Percentiles rank a stretch among this genome's conserved stretches.
phyloP scores from a whole-genome alignment of 2,888 invertebrate genomes.

The Biston stratarius region DNA sequence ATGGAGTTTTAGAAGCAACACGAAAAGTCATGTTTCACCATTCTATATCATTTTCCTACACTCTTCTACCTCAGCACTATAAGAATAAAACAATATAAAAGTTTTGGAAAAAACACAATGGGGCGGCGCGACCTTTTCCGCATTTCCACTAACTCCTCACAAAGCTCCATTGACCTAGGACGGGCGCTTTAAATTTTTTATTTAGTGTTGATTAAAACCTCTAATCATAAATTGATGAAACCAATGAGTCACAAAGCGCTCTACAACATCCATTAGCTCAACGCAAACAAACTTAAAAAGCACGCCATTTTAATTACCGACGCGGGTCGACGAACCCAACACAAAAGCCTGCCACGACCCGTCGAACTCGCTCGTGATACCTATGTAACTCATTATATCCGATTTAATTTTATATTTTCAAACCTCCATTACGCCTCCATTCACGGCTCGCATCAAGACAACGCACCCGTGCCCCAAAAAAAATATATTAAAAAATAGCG shows the following conservation, averaged over 20 bases:
- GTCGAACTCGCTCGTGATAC: conserved; percentile 65
- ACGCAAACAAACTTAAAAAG: conserved; percentile 55
- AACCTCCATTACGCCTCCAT: conserved; percentile 76
- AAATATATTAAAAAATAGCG: conserved; percentile 51
- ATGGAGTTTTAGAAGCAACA: too few species aligned
- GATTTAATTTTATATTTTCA: conserved; percentile 80
- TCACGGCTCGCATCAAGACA: conserved; percentile 66
- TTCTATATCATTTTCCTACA: too few species aligned
- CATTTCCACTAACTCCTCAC: too few species aligned
- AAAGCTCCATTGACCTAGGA: too few species aligned
- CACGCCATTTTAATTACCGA: conserved; percentile 72
- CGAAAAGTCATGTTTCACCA: too few species aligned
- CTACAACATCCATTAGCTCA: conserved; percentile 35
- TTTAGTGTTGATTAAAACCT: not conserved
- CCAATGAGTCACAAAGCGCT: conserved; percentile 24
- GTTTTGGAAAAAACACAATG: too few species aligned
- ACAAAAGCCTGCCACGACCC: conserved; percentile 69
- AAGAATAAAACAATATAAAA: too few species aligned
- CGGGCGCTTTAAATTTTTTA: too few species aligned
- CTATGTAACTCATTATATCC: conserved; percentile 78
- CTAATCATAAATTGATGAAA: conserved; percentile 22
- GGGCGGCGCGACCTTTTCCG: too few species aligned
- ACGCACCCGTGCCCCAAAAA: conserved; percentile 62
- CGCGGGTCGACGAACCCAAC: conserved; percentile 66
- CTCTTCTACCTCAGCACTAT: too few species aligned